Percentiles rank a stretch among this genome's conserved stretches.
These are phyloP conservation scores for Pristionchus arcanus DNA, from an alignment of 2,888 invertebrate species.

Conservation along the genomic window DNA sequence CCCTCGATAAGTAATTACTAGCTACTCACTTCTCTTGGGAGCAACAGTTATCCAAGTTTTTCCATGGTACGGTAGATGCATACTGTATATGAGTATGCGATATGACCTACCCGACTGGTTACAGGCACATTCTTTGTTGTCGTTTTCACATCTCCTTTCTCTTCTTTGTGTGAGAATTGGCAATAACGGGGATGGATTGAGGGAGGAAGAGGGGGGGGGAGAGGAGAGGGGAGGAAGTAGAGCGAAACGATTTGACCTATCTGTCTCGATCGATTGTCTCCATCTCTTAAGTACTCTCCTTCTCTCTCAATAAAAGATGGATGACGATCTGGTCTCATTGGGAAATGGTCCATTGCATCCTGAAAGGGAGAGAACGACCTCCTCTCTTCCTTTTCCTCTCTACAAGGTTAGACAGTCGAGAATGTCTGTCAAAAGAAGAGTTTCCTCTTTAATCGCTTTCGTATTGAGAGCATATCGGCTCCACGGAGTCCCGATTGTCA, in stretches of 20 bases:
- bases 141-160: conserved; percentile 19
- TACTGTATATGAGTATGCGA: background rate
- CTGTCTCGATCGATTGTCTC: background rate
- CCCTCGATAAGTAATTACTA: background rate
- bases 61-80: no score
- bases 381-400: background rate
- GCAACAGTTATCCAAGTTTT: no score
- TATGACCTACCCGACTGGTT: background rate
- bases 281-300: background rate
- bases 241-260: background rate
- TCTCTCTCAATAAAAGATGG: background rate
- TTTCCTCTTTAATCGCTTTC: background rate
- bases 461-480: background rate
- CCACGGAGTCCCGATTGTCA: conserved; percentile 1
- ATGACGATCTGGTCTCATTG: conserved; percentile 1
- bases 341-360: conserved; percentile 40
- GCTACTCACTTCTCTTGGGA: no score
- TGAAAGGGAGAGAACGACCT: background rate
- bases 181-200: background rate
- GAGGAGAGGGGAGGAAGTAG: background rate
- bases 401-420: background rate
- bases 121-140: background rate
- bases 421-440: background rate
- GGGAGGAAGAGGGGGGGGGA: background rate
- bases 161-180: conserved; percentile 7